These are phyloP conservation scores for Sminthopsis crassicaudata DNA, from an alignment of 2,113 vertebrate genomes.

Conservation along the genomic window DNA sequence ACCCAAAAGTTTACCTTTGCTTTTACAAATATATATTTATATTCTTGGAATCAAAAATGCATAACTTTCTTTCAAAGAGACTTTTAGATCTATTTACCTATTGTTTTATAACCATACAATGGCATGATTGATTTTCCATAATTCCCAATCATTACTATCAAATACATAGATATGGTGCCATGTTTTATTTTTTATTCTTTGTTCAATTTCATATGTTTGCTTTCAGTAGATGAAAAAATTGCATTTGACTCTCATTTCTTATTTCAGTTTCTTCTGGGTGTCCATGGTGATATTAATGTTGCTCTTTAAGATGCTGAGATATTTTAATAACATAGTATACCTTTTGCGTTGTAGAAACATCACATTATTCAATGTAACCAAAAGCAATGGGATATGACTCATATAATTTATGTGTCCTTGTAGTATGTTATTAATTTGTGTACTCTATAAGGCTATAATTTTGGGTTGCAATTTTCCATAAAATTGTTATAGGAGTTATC, in stretches of 20 bases:
- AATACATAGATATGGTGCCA: neutral
- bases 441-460: constrained; percentile 72
- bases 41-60: too few relatives aligned
- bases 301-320: constrained; percentile 42
- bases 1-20: neutral
- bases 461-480: constrained; percentile 64
- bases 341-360: constrained; percentile 56
- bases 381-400: constrained; percentile 54
- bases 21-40: neutral
- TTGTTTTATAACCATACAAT: neutral
- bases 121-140: too few relatives aligned
- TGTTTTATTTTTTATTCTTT: neutral
- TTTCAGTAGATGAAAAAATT: neutral
- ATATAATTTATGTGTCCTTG: constrained; percentile 67
- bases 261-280: constrained; percentile 2
- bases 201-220: neutral
- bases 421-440: constrained; percentile 69
- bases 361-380: constrained; percentile 60
- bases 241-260: constrained; percentile 23
- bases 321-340: constrained; percentile 59
- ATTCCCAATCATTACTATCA: neutral
- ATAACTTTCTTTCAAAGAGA: too few relatives aligned
- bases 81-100: neutral
- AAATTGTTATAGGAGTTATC: constrained; percentile 59
- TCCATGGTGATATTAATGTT: constrained; percentile 14